These are phyloP conservation scores for Cryptocephalus moraei DNA, from an alignment of 2,888 invertebrate genomes.

Conservation along the genomic window DNA sequence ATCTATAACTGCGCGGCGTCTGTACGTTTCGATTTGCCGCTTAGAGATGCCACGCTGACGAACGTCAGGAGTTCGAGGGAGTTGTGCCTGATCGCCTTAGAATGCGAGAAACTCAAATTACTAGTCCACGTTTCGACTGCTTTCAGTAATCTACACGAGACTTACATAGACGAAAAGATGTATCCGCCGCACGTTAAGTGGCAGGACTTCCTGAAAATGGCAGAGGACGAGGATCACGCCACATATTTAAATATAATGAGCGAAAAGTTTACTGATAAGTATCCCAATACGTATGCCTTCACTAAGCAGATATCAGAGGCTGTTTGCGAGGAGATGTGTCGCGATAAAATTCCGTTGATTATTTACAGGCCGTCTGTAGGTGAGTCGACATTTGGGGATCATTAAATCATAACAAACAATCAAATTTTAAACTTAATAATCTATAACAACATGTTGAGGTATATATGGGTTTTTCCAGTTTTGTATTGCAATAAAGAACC, in stretches of 20 bases:
- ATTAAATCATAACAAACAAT: no score
- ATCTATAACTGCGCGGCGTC: constrained; percentile 73
- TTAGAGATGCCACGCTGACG: constrained; percentile 51
- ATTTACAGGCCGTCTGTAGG: constrained; percentile 87
- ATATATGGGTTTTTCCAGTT: no score
- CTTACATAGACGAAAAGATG: background rate
- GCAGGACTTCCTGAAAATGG: constrained; percentile 53
- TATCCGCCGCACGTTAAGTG: constrained; percentile 49
- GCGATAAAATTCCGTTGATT: constrained; percentile 55
- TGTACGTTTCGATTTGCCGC: constrained; percentile 70
- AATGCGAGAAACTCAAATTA: constrained; percentile 40
- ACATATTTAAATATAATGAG: constrained; percentile 44
- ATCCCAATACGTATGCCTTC: constrained; percentile 87
- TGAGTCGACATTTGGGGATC: constrained; percentile 27
- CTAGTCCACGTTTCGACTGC: constrained; percentile 79
- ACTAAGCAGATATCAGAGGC: constrained; percentile 83
- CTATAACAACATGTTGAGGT: no score
- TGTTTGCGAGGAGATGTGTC: constrained; percentile 51
- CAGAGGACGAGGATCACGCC: constrained; percentile 49
- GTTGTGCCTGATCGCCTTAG: constrained; percentile 47
- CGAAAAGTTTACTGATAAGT: constrained; percentile 47
- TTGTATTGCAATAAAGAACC: background rate
- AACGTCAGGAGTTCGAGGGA: constrained; percentile 59
- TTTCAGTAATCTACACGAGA: constrained; percentile 60
- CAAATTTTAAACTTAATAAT: no score